phyloP scores from a whole-genome alignment of 2,797 vertebrate species.

The Protosalanx chinensis region DNA sequence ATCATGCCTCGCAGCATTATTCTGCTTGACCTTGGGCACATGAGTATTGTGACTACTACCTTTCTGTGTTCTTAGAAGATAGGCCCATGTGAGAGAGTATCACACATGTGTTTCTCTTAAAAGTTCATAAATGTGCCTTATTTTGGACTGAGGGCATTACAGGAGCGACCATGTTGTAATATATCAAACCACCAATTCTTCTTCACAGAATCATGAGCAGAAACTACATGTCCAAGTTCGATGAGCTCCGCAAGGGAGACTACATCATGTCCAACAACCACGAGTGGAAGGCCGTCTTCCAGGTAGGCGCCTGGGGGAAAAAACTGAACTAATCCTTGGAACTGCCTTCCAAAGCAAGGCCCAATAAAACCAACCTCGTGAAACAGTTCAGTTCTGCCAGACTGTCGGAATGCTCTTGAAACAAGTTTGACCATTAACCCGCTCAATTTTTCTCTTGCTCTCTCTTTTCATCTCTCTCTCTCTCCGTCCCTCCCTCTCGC shows the following conservation, averaged over 20 bases:
- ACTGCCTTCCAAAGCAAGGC: too few species aligned
- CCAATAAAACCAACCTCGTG: too few species aligned
- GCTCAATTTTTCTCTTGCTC: too few species aligned
- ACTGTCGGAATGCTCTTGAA: too few species aligned
- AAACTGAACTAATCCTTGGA: not conserved
- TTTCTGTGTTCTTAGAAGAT: too few species aligned
- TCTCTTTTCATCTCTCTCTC: not conserved
- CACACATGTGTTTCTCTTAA: too few species aligned
- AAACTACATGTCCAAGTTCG: constrained; percentile 30
- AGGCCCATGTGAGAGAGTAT: too few species aligned
- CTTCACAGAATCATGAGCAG: constrained; percentile 20
- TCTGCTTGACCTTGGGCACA: too few species aligned
- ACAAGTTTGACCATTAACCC: too few species aligned
- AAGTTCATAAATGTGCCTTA: not conserved
- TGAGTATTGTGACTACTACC: too few species aligned
- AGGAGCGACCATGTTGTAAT: not conserved
- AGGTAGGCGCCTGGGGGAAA: constrained; percentile 5
- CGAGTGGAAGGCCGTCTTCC: constrained; percentile 30
- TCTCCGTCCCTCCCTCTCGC: not conserved
- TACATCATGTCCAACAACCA: constrained; percentile 23
- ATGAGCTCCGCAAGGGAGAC: constrained; percentile 32
- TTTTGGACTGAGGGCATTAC: not conserved
- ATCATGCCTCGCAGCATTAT: too few species aligned
- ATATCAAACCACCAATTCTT: not conserved
- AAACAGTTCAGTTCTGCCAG: too few species aligned